These are phyloP conservation scores for Polypterus senegalus DNA, from an alignment of 2,113 vertebrate species.

Conservation along the genomic window DNA sequence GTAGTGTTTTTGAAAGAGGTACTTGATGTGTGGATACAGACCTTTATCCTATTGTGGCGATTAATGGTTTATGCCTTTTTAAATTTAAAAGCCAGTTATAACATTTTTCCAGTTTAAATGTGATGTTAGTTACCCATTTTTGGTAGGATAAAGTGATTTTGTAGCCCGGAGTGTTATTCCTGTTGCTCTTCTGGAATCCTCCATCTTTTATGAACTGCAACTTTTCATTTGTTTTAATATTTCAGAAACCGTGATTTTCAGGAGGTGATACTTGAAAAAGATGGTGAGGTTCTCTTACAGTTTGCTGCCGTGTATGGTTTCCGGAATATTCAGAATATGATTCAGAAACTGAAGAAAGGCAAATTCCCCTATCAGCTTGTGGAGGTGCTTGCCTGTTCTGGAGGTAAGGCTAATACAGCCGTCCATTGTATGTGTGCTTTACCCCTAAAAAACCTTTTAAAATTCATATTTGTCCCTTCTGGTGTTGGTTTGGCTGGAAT, in stretches of 20 bases:
- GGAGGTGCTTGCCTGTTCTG: conserved; percentile 86
- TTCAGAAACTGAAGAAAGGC: conserved; percentile 78
- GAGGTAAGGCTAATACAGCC: conserved; percentile 53
- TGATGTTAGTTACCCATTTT: no score
- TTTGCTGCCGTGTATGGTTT: conserved; percentile 88
- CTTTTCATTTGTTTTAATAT: not conserved
- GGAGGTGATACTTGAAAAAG: conserved; percentile 79
- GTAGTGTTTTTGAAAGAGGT: no score
- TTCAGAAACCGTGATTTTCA: conserved; percentile 89
- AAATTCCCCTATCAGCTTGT: conserved; percentile 80
- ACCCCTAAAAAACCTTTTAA: not conserved
- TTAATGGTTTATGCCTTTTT: no score
- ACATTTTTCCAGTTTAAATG: no score
- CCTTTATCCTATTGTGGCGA: no score
- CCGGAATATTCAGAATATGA: conserved; percentile 83
- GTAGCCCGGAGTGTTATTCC: not conserved
- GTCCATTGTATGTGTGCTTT: no score
- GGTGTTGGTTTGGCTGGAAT: not conserved
- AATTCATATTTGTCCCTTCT: not conserved
- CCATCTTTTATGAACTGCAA: not conserved
- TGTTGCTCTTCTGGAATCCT: not conserved
- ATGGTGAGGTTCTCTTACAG: conserved; percentile 75
- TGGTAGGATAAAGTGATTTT: no score
- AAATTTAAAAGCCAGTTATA: no score
- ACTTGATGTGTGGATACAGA: no score